Evolutionary conservation across 2,888 invertebrate genomes (phyloP), one percentile per base, ranked within the genome.

Genomic region (Copidosoma aretas): DNA sequence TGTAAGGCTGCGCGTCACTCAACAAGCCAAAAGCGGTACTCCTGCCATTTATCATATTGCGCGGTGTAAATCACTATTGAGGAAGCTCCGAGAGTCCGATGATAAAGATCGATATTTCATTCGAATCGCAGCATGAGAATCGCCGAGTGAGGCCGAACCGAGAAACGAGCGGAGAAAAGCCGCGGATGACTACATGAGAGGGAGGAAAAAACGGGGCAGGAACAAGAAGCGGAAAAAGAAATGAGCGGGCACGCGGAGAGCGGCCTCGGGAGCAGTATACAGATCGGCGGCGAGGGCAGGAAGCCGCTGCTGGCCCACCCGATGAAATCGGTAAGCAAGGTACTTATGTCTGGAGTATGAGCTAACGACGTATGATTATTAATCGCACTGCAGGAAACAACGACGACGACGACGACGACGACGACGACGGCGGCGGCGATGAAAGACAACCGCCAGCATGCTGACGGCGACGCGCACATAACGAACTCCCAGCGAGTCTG

Each of bases 401-500:
- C n/a, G n/a, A n/a, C n/a, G n/a, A n/a, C 53, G 66, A 32, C 60
- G 60, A 60, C 51, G 52, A n/a, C n/a, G n/a, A n/a, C n/a, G n/a
- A n/a, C n/a, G n/a, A n/a, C n/a, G n/a, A n/a, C n/a, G n/a, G n/a
- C n/a, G n/a, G n/a, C n/a, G n/a, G n/a, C 32, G 32, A 32, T 32
- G 64, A 62, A 25, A 62, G 24, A 49, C 59, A 46, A 53, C 5
- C n/a, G 5, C 43, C 59, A 60, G 14, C 19, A 14, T 8, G 32
- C 32, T 3, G 32, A 32, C 32, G 32, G 32, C 32, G 56, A 60
- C 53, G 32, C 60, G 5, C 49, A 60, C 15, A 79, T 83, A 65
- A 79, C 82, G 14, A 89, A 89, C 77, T 82, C 88, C 39, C 86
- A 90, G 78, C 84, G 88, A 68, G 91, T 95, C 64, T 79, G 91